Conservation (phyloP, 2,888 invertebrate species). For the Dromius quadrimaculatus region DNA sequence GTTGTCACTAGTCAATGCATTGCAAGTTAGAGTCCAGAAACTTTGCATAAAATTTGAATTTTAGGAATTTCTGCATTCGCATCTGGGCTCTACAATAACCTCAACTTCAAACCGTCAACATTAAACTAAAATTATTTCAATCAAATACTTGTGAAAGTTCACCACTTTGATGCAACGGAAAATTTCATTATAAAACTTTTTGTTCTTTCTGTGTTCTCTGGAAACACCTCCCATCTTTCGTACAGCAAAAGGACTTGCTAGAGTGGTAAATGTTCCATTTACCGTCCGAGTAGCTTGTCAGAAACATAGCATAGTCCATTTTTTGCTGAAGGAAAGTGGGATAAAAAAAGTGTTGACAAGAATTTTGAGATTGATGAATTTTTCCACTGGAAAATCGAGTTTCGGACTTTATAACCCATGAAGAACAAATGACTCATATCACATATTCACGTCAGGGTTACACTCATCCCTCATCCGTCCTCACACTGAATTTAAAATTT, state of each 20-base stretch:
- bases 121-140: conserved; percentile 23
- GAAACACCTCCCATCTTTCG: not conserved
- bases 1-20: not conserved
- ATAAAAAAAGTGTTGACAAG: conserved; percentile 23
- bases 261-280: conserved; percentile 22
- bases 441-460: no score
- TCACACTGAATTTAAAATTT: no score
- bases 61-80: not conserved
- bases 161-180: conserved; percentile 7
- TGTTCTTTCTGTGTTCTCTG: conserved; percentile 15
- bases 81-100: conserved; percentile 12
- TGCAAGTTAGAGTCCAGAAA: not conserved
- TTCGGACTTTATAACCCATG: no score
- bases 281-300: conserved; percentile 12
- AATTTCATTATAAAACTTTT: conserved; percentile 38
- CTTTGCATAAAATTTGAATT: not conserved
- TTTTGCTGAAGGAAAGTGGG: not conserved
- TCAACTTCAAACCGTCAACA: conserved; percentile 3
- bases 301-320: conserved; percentile 6
- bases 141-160: conserved; percentile 29
- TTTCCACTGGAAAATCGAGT: no score
- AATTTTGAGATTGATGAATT: no score
- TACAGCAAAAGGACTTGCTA: not conserved
- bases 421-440: no score
- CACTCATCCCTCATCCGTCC: no score